Base-by-base conservation (phyloP, 2,888 invertebrate species). In the Hirtodrosophila duncani region DNA sequence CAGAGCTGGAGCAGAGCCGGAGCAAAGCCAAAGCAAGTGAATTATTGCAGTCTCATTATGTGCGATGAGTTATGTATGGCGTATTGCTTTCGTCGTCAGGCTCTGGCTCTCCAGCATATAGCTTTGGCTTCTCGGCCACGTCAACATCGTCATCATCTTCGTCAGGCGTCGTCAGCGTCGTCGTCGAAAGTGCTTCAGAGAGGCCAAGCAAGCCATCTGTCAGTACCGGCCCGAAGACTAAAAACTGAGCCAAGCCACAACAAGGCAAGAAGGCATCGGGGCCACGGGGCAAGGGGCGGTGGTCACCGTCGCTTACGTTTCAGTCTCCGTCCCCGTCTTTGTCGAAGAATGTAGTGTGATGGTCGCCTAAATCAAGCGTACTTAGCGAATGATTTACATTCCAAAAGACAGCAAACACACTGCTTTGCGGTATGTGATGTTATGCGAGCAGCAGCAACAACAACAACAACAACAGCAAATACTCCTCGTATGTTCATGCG, bases 11-110 rank as follows among this genome's bases (percentile, higher is more conserved):
- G n/a, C n/a, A n/a, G n/a, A n/a, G n/a, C n/a, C n/a, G n/a, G n/a
- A n/a, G n/a, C n/a, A n/a, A n/a, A n/a, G n/a, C n/a, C n/a, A n/a
- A n/a, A n/a, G n/a, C 78, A 80, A 79, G 83, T 84, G 84, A 84
- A 84, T 84, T 84, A 84, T 84, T 83, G 81, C 81, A 83, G 84
- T 82, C 84, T 83, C 84, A 84, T 84, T 84, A 84, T 83, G 84
- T 84, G 84, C 83, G 81, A 84, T 84, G 84, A 84, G 83, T 84
- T 84, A 84, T 84, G 84, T 83, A 68, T 81, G 66, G 75, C 74
- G 83, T 83, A 83, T 83, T 83, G 84, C 82, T 75, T 78, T 83
- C 83, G 84, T 84, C 81, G 72, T 65, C 65, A 65, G 60, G 41
- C 63, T n/a, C n/a, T n/a, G n/a, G 52, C 43, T 55, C 55, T 55